Conservation (phyloP, 2,797 vertebrate genomes). For the Siniperca obscura region DNA sequence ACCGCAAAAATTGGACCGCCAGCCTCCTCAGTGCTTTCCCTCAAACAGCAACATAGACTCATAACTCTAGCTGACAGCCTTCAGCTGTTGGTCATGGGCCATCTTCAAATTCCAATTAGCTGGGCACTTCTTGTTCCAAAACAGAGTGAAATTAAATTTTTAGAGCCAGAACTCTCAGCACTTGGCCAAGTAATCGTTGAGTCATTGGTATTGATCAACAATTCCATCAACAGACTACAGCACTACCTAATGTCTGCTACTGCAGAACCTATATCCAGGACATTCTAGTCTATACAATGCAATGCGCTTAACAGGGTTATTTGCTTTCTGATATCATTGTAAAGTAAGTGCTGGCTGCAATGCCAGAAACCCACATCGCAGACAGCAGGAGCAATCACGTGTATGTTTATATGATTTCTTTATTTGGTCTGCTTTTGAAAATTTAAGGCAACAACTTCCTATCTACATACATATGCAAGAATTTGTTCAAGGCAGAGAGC, state of each 20-base stretch:
- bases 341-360: no score
- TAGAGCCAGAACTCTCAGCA: constrained; percentile 31
- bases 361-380: no score
- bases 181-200: constrained; percentile 15
- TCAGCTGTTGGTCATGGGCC: constrained; percentile 10
- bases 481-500: no score
- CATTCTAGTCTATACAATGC: no score
- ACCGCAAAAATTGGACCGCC: not conserved
- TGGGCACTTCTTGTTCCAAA: constrained; percentile 7
- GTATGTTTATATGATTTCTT: not conserved
- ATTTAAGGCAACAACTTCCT: no score
- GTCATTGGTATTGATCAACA: constrained; percentile 11
- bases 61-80: constrained; percentile 9
- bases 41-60: not conserved
- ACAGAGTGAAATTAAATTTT: constrained; percentile 3
- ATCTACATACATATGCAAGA: not conserved
- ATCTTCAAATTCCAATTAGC: constrained; percentile 2
- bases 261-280: no score
- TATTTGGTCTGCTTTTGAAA: not conserved
- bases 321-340: no score
- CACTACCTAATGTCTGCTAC: no score
- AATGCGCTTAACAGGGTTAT: no score
- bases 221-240: not conserved
- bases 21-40: not conserved
- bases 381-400: no score